Conservation (phyloP, 2,888 invertebrate genomes). For the Chydorus sphaericus region DNA sequence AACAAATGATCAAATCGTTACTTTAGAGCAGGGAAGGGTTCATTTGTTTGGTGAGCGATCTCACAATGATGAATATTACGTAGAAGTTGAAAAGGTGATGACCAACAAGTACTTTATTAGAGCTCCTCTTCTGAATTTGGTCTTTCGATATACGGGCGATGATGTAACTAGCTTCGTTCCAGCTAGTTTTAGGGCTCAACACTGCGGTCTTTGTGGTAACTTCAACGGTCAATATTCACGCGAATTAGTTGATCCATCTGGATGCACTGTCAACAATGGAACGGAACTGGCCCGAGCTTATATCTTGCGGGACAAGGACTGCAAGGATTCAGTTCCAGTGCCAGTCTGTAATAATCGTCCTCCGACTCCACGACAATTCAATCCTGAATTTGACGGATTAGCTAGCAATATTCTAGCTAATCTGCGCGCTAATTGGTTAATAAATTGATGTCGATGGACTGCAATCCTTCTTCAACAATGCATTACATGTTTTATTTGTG, state of each 20-base stretch:
- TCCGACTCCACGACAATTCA: no score
- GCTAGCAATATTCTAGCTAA: no score
- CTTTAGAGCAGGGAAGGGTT: not conserved
- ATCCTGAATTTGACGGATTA: no score
- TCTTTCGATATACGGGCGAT: slow-evolving; percentile 16
- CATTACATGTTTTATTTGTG: no score
- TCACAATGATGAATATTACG: not conserved
- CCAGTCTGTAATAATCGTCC: no score
- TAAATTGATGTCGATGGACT: no score
- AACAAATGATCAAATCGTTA: slow-evolving; percentile 10
- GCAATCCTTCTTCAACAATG: no score
- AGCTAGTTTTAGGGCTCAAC: slow-evolving; percentile 19
- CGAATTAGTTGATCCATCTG: slow-evolving; percentile 19
- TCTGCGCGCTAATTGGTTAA: no score
- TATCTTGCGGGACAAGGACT: slow-evolving; percentile 8
- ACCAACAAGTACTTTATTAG: slow-evolving; percentile 12
- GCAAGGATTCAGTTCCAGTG: slow-evolving; percentile 6
- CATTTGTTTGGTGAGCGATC: not conserved
- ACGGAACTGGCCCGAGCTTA: slow-evolving; percentile 10
- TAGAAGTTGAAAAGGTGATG: not conserved
- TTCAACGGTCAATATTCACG: slow-evolving; percentile 21
- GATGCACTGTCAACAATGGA: slow-evolving; percentile 14
- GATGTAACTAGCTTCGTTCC: slow-evolving; percentile 11
- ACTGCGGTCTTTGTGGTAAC: slow-evolving; percentile 23
- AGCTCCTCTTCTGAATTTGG: slow-evolving; percentile 7